A percentile compares a stretch with the other conserved stretches of the same genome.
phyloP scores from a whole-genome alignment of 1,140 invertebrate species.

The Cataglyphis hispanica region DNA sequence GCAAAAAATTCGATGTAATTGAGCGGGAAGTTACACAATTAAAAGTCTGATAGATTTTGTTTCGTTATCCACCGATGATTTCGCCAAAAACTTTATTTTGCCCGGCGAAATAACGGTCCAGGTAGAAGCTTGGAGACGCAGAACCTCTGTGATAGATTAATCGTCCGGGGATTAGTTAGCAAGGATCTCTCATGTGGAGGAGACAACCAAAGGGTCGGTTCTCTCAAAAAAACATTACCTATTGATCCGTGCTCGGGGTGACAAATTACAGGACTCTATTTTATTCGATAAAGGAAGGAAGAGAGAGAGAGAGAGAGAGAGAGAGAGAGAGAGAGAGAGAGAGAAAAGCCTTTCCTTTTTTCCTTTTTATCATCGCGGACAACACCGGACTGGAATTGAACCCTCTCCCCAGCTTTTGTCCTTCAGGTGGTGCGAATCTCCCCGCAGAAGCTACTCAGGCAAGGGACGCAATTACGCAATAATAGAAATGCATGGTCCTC shows the following conservation, averaged over 20 bases:
- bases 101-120: constrained; percentile 31
- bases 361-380: constrained; percentile 63
- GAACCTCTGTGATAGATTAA: constrained; percentile 67
- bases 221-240: constrained; percentile 63
- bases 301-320: constrained; percentile 29
- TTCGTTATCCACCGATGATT: constrained; percentile 15
- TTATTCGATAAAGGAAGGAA: constrained; percentile 59
- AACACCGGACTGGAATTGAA: constrained; percentile 46
- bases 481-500: constrained; percentile 53
- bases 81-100: background rate
- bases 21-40: background rate
- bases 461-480: constrained; percentile 11
- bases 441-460: constrained; percentile 10
- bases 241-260: constrained; percentile 62
- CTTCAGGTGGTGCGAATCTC: background rate
- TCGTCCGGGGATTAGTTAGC: constrained; percentile 66
- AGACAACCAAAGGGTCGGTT: constrained; percentile 69
- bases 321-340: no score
- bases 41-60: background rate
- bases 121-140: constrained; percentile 22
- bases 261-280: constrained; percentile 70
- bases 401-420: constrained; percentile 26
- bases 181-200: constrained; percentile 27
- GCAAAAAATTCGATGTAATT: constrained; percentile 1
- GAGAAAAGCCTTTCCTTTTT: background rate